Evolutionary conservation across 2,113 vertebrate species (phyloP), one percentile per base, ranked within the genome.

Genomic region (Mustela nigripes): DNA sequence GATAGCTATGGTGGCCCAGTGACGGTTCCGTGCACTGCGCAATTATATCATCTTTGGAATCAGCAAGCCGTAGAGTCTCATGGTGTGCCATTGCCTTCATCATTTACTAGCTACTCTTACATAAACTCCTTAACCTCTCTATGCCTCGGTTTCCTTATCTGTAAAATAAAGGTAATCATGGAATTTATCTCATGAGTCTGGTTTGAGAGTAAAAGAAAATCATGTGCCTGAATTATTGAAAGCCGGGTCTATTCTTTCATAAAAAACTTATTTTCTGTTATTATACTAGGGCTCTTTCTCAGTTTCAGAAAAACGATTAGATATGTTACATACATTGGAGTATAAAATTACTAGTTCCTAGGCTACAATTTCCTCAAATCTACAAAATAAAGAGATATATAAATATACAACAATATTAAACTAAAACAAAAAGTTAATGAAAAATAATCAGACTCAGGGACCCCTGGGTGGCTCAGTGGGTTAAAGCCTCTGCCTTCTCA

Each of bases 121-220:
- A 58, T 36, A 91, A 63, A 0, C n/a, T 91, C 60, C 19, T 81
- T 62, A 85, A 73, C 15, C 10, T 84, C 18, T 71, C 21, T 12
- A 5, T 56, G 50, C 8, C 31, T 93, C 42, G 11, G 0, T 36
- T 50, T 67, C 26, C 18, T 86, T n/a, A 48, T 4, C 50, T 74
- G 0, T 50, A 78, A 62, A 74, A 48, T 15, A 65, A 74, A 53
- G 12, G n/a, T 90, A 89, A 78, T 58, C 63, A 42, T 31, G 90
- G 16, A 74, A 65, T 79, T 50, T 91, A 67, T 22, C 82, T 26
- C 62, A 22, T 24, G 78, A n/a, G 8, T 11, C 7, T 88, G 8
- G 88, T 31, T 71, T 88, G 42, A 91, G 56, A 95, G 83, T 83
- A 84, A 91, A 88, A 36, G n/a, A 22, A 15, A 91, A 67, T 36